Conservation (phyloP, 1,140 invertebrate species). For the Octopus sinensis region DNA sequence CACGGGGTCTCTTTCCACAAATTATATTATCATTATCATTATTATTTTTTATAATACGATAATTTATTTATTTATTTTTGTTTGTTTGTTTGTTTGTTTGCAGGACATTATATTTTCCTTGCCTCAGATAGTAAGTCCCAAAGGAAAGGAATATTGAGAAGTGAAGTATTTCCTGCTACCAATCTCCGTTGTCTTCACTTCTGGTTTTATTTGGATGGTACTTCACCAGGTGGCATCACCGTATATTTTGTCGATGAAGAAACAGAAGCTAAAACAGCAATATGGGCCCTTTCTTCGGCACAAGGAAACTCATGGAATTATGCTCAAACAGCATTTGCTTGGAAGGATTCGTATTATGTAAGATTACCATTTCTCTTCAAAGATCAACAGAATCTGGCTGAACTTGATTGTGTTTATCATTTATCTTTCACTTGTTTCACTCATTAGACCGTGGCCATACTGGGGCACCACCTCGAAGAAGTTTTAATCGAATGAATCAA, state of each 20-base stretch:
- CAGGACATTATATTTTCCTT: constrained; percentile 44
- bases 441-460: too few species aligned
- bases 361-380: not conserved
- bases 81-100: constrained; percentile 18
- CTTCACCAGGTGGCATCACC: constrained; percentile 39
- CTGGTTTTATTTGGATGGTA: constrained; percentile 50
- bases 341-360: not conserved
- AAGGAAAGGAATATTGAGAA: constrained; percentile 38
- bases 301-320: constrained; percentile 45
- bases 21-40: too few species aligned
- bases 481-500: too few species aligned
- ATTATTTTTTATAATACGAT: not conserved
- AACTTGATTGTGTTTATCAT: too few species aligned
- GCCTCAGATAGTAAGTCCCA: constrained; percentile 38
- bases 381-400: too few species aligned
- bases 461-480: too few species aligned
- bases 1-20: too few species aligned
- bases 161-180: constrained; percentile 28
- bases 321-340: constrained; percentile 37
- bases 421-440: too few species aligned
- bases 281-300: constrained; percentile 41
- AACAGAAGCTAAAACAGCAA: constrained; percentile 26
- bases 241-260: constrained; percentile 30
- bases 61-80: not conserved
- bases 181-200: constrained; percentile 39